A percentile compares a stretch with the other conserved stretches of the same genome.
Conservation (phyloP, 2,797 vertebrate species). For the Mus minutoides region DNA sequence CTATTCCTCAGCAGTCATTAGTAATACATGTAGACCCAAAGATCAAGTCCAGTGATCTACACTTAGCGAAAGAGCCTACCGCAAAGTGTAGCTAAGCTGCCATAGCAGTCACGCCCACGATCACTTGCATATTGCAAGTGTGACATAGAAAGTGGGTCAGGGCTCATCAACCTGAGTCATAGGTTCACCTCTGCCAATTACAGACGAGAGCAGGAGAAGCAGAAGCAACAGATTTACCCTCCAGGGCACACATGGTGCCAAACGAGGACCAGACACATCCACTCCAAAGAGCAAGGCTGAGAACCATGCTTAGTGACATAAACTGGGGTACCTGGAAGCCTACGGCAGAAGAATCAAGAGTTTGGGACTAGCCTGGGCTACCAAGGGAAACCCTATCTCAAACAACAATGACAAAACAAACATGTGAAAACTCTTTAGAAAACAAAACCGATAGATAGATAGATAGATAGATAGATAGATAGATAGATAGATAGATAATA, state of each 20-base stretch:
- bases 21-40: background rate
- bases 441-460: background rate
- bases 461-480: too few relatives aligned
- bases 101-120: background rate
- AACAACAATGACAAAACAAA: background rate
- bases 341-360: background rate
- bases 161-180: background rate
- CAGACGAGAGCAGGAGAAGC: rapidly evolving
- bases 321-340: background rate
- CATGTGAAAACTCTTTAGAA: background rate
- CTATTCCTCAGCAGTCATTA: background rate
- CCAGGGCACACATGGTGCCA: background rate
- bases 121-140: background rate
- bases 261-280: background rate
- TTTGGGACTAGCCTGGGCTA: background rate
- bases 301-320: background rate
- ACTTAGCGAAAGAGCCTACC: background rate
- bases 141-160: background rate
- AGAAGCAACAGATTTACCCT: background rate
- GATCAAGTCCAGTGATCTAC: too few relatives aligned
- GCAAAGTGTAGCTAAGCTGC: background rate
- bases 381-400: background rate
- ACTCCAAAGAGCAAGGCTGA: background rate
- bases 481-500: too few relatives aligned
- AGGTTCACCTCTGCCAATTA: background rate